Base-by-base conservation (phyloP, 2,797 vertebrate species). In the Poliocrania exsul region DNA sequence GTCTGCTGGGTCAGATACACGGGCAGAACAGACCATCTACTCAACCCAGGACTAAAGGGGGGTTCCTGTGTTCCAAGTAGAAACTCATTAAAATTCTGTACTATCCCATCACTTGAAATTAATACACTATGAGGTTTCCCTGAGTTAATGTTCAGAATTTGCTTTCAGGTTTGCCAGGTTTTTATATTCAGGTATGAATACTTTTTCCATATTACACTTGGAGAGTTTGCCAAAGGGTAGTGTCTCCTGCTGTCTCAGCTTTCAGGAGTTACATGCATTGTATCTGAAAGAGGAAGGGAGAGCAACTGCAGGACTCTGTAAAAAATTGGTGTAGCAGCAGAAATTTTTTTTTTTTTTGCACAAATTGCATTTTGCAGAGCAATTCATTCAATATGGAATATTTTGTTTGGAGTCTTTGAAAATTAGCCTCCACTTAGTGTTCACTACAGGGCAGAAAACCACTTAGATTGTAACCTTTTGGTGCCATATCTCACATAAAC, bases 341-440 rank as follows among this genome's bases (percentile, higher is more conserved):
- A 10, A 25, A 18, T 8, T 16, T 29, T 33, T 44, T 69, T 8
- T 13, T 26, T 33, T 44, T 69, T 33, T 5, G 4, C 14, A 46
- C 71, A 64, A 61, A 46, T 25, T 65, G 38, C 3, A 1, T 81
- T 83, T 92, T 84, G 26, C 47, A 83, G 29, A 53, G 13, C 16
- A 47, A n/a, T 67, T 78, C 3, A 10, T 46, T 23, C 13, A 54
- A 40, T 44, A 47, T 6, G 19, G 13, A 82, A 15, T 47, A 73
- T 66, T 88, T 77, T 70, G 25, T 66, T 94, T 73, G 66, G 13
- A 86, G n/a, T 15, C 37, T 83, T 92, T 81, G 81, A 93, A 94
- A 93, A 88, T 46, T 75, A 84, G 11, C 37, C 26, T 46, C 24
- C 20, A 31, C 13, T 79, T 71, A 46, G 20, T 21, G 5, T 50